Base-by-base conservation (phyloP, 2,888 invertebrate genomes). In the Allophyes oxyacanthae region DNA sequence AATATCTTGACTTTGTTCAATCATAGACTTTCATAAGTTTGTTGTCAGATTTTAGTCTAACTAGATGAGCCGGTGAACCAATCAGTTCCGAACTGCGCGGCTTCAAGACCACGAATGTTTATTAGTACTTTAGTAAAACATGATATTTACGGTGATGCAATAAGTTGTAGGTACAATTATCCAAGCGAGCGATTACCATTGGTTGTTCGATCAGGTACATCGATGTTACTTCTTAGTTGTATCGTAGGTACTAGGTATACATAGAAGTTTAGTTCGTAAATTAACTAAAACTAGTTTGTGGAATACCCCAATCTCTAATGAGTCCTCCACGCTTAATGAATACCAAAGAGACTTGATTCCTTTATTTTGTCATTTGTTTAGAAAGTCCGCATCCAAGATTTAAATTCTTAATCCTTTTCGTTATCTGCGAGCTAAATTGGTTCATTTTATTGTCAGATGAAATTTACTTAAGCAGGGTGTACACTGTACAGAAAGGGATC, bases 341-440 rank as follows among this genome's bases (percentile, higher is more conserved):
- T 84, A 81, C 74, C 59, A 64, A 50, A 10, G 44, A 54, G 55
- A 59, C 54, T 72, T 65, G 54, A 75, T 76, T 75, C 68, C 65
- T 70, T 83, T 79, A 74, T 83, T 72, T 81, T 76, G 79, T 69
- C 72, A 78, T 82, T 84, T 82, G 70, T 80, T 83, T 77, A 75
- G 67, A 72, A 64, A 63, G 66, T 74, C 69, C 26, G 40, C 53
- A 28, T 11, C 64, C 48, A 26, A 78, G 79, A 83, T 83, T 84
- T 81, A 79, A 81, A 78, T 73, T 72, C 59, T 74, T 78, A 83
- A 82, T 84, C 77, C 78, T 78, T 80, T 79, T 76, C 75, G 73
- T 78, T 79, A 72, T 79, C 77, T 71, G 72, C 64, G 64, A 83
- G 75, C 73, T 74, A 79, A 86, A 86, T 85, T 84, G 83, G 80